Evolutionary conservation across 2,888 invertebrate genomes (phyloP).

Genomic region (Tenodera sinensis): DNA sequence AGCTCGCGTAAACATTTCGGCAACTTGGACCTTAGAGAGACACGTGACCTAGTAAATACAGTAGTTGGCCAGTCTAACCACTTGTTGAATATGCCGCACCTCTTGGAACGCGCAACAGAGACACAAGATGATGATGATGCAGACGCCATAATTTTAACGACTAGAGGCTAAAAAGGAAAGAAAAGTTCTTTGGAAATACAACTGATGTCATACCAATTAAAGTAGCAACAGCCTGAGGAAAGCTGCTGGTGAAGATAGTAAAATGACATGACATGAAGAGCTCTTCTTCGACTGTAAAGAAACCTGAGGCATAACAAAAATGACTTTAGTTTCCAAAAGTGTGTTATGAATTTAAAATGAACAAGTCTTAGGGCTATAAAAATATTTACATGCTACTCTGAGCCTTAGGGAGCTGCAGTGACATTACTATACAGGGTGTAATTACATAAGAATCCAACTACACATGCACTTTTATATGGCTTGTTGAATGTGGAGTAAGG

Average conservation of each 20-base stretch:
- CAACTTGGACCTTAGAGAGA: background rate
- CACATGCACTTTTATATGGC: no score
- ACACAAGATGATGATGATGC: background rate
- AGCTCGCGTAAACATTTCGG: background rate
- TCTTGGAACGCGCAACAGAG: background rate
- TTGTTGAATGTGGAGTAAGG: no score
- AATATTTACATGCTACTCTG: no score
- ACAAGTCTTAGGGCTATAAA: no score
- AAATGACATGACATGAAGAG: background rate
- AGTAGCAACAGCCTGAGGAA: background rate
- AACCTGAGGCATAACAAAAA: no score
- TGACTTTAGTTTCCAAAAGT: no score
- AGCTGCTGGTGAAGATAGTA: background rate
- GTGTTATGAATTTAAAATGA: no score
- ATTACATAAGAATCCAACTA: no score
- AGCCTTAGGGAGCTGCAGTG: no score
- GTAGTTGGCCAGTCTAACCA: background rate
- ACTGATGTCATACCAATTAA: background rate
- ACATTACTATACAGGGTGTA: no score
- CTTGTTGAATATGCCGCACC: background rate
- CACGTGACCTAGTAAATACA: background rate
- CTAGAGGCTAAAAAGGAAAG: background rate
- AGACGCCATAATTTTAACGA: background rate
- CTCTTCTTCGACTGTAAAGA: no score
- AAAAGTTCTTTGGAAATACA: background rate